Base-by-base conservation (phyloP, 2,888 invertebrate species). In the Ophion ellenae region DNA sequence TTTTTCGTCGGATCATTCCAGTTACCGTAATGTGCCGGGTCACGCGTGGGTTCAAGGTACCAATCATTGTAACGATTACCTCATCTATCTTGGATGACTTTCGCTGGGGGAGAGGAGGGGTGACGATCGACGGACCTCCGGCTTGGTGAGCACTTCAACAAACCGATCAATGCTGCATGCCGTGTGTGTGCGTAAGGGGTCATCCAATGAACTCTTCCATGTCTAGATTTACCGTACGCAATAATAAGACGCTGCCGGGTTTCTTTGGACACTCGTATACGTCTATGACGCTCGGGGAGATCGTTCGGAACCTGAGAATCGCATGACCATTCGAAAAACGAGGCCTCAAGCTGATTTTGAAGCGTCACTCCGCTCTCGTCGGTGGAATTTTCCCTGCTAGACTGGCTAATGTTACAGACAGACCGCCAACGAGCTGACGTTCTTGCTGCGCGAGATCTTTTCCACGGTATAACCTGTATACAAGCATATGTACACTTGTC, bases 121-220 rank as follows among this genome's bases (percentile, higher is more conserved):
- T 6, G 40, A 40, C 7, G 17, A 17, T 53, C 53, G 53, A 81
- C 79, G 75, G 81, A 83, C 83, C 81, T 81, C 77, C 81, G 80
- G 79, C 61, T 82, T 69, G 28, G 78, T 78, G 71, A 59, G 53
- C 75, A 76, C 79, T 80, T 78, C 71, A 75, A 80, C 82, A 76
- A 80, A 76, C 77, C 67, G 84, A 78, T 75, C 79, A 63, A 61
- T 81, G 80, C 74, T 36, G 28, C 40, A 40, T 40, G 9, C 0
- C 40, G 40, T 40, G 40, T 40, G 73, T 7, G 73, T 17, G 75
- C 57, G 24, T n/a, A 24, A 20, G 74, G 80, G 83, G 78, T 83
- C 81, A 83, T 83, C 69, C 77, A 81, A 66, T 83, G 81, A 86
- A 86, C 86, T 86, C 76, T 36, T 64, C 75, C 84, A 45, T 66